A percentile compares a stretch with the other conserved stretches of the same genome.
Evolutionary conservation across 2,888 invertebrate species (phyloP).

Genomic region (Atethmia centrago): DNA sequence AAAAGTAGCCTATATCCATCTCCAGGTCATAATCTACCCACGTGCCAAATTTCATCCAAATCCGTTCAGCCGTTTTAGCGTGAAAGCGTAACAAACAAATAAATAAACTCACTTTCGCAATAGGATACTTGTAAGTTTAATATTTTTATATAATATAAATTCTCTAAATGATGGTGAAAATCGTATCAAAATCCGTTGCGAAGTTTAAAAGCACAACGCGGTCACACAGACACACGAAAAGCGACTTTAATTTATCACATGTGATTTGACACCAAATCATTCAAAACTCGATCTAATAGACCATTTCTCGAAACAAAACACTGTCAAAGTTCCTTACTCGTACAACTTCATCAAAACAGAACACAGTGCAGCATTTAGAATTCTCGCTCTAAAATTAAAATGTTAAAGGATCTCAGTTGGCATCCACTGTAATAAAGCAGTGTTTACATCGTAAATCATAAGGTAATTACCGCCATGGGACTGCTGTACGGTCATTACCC

Average conservation of each 20-base stretch:
- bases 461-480: constrained; percentile 77
- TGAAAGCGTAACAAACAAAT: too few relatives aligned
- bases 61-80: too few relatives aligned
- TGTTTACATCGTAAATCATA: constrained; percentile 83
- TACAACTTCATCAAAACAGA: constrained; percentile 6
- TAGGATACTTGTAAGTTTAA: background rate
- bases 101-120: too few relatives aligned
- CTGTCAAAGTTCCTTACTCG: background rate
- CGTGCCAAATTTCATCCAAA: too few relatives aligned
- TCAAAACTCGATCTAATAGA: background rate
- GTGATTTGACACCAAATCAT: background rate
- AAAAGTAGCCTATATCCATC: too few relatives aligned
- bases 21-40: too few relatives aligned
- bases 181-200: background rate
- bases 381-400: constrained; percentile 75
- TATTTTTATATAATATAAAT: background rate
- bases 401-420: constrained; percentile 73
- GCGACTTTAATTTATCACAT: background rate
- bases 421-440: constrained; percentile 68
- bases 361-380: constrained; percentile 24
- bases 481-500: constrained; percentile 67
- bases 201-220: background rate
- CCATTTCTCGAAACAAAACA: background rate
- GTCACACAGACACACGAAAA: background rate
- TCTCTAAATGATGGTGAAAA: background rate